Base-by-base conservation (phyloP, 2,113 vertebrate genomes). In the Aplodontia rufa region DNA sequence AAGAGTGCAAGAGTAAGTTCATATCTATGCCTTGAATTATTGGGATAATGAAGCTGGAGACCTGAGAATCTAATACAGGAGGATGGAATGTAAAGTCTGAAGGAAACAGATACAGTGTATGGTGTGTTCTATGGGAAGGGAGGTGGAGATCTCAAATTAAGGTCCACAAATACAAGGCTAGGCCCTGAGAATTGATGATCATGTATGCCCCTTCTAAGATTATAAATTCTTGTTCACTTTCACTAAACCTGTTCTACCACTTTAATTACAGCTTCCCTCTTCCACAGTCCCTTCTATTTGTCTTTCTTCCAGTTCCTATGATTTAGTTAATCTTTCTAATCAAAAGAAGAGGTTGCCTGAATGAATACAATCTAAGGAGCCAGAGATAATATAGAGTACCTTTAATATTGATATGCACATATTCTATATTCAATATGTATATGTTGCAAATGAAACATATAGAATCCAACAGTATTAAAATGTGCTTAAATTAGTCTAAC, bases 351-450 rank as follows among this genome's bases (percentile, higher is more conserved):
- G 58, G 10, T n/a, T 78, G 16, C 19, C 91, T 93, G 14, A 88
- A 90, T 81, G 22, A 74, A 10, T 94, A 6, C 55, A 79, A 86
- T 53, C 28, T 79, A 24, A 86, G 58, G 26, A 90, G 24, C 35
- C n/a, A 74, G 0, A 35, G 47, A 78, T 8, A 90, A 9, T 11
- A 68, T 16, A 35, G 8, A 35, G 8, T 60, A 9, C 37, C 55
- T 74, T 47, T 72, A 83, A 60, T 89, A 91, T 35, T 80, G 95
- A 62, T 40, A 93, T 42, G 10, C 76, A 78, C 90, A 64, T 58
- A 95, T 30, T 88, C 47, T 76, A 90, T 24, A 72, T 3, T 49
- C 55, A 49, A 87, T n/a, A 62, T 26, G 28, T 51, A 68, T 71
- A 81, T 79, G 3, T 69, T 42, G 71, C 47, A 93, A 88, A 92